A percentile compares a stretch with the other conserved stretches of the same genome.
Evolutionary conservation across 1,140 invertebrate species (phyloP).

Genomic region (Lepidurus packardi): DNA sequence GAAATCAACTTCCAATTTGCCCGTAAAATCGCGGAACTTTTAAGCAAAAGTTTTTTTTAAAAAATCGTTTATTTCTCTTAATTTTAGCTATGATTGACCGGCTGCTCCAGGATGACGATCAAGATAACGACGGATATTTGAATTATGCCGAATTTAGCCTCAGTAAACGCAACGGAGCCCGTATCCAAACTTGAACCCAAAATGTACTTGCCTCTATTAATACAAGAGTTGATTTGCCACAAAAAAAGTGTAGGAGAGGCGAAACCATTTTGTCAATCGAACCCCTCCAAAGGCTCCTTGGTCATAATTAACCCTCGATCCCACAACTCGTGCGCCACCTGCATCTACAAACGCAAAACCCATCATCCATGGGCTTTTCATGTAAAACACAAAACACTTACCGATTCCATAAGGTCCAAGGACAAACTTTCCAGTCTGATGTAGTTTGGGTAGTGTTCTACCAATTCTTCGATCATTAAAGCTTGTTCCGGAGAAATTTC

Average conservation of each 20-base stretch:
- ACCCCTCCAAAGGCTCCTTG: slow-evolving; percentile 49
- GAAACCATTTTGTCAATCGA: not conserved
- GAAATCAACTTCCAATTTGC: slow-evolving; percentile 38
- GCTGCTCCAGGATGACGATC: slow-evolving; percentile 68
- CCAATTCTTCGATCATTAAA: slow-evolving; percentile 62
- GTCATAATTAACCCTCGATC: slow-evolving; percentile 63
- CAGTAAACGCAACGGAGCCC: slow-evolving; percentile 45
- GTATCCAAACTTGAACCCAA: not conserved
- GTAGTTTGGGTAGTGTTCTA: slow-evolving; percentile 69
- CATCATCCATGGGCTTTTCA: slow-evolving; percentile 29
- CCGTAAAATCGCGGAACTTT: slow-evolving; percentile 35
- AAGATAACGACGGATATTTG: slow-evolving; percentile 72
- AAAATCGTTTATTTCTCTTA: not conserved
- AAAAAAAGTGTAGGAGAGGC: not conserved
- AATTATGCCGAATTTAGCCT: slow-evolving; percentile 70
- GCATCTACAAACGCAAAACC: slow-evolving; percentile 47
- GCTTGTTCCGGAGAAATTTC: slow-evolving; percentile 62
- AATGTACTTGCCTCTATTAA: not conserved
- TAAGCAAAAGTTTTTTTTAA: slow-evolving; percentile 23
- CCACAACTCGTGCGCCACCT: slow-evolving; percentile 59
- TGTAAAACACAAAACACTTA: not conserved
- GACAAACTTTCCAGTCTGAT: slow-evolving; percentile 64
- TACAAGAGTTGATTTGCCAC: not conserved
- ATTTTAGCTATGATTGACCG: slow-evolving; percentile 67
- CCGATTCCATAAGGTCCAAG: slow-evolving; percentile 42